Conservation (phyloP, 2,113 vertebrate species). For the Tragelaphus buxtoni region DNA sequence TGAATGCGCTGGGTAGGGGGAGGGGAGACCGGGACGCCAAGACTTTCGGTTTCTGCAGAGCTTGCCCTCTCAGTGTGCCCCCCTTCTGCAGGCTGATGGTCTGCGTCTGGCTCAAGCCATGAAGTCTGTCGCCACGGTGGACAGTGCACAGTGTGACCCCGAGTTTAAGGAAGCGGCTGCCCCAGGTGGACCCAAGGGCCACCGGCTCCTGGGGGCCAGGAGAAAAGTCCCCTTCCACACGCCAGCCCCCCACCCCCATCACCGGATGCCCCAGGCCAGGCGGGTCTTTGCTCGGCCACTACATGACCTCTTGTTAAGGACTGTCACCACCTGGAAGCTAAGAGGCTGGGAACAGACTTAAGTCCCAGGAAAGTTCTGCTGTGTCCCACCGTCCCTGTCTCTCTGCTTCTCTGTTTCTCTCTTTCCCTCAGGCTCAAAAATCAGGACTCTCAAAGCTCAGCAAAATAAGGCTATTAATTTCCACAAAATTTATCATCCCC, state of each 20-base stretch:
- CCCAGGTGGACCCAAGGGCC: background rate
- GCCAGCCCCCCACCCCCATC: background rate
- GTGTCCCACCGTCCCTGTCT: background rate
- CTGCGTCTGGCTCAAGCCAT: fast-evolving
- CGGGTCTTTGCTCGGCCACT: background rate
- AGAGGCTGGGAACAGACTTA: fast-evolving
- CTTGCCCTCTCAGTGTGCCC: fast-evolving
- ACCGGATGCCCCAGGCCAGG: fast-evolving
- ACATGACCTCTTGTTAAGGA: fast-evolving
- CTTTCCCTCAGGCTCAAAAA: background rate
- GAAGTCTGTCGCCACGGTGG: fast-evolving
- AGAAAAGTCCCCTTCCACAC: fast-evolving
- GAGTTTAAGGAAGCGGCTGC: background rate
- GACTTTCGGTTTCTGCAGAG: fast-evolving
- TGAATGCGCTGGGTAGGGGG: background rate
- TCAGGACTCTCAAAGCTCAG: background rate
- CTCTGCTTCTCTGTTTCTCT: background rate
- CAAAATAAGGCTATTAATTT: constrained; percentile 66
- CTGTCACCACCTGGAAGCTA: fast-evolving
- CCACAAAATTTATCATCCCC: constrained; percentile 76
- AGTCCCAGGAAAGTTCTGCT: background rate
- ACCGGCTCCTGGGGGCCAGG: background rate
- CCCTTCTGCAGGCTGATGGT: background rate
- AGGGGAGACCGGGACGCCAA: fast-evolving
- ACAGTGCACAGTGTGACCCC: fast-evolving